Conservation (phyloP, 1,140 invertebrate genomes). For the Aphaenogaster ashmeadi region DNA sequence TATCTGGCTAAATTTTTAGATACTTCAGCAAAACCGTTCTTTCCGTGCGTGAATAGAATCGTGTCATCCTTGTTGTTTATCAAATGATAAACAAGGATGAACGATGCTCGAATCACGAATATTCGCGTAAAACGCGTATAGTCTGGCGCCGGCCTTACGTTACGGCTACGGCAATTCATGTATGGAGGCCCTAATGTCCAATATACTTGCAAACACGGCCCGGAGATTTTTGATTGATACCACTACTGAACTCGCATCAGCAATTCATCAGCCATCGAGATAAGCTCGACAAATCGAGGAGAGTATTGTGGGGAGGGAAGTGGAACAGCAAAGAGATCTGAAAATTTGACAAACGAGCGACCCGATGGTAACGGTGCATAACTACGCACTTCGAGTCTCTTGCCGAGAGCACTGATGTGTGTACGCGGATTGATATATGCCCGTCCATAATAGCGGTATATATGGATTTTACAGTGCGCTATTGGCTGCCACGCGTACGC, state of each 20-base stretch:
- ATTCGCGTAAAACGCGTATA: too few species aligned
- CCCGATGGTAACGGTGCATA: neutral
- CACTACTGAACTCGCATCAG: neutral
- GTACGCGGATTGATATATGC: slow-evolving; percentile 57
- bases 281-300: slow-evolving; percentile 52
- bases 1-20: too few species aligned
- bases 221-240: slow-evolving; percentile 7
- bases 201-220: neutral
- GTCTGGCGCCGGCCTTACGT: too few species aligned
- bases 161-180: too few species aligned
- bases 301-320: neutral
- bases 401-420: slow-evolving; percentile 34
- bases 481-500: slow-evolving; percentile 41
- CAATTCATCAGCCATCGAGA: slow-evolving; percentile 48
- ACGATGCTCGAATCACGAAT: too few species aligned
- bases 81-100: too few species aligned
- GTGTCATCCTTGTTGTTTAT: too few species aligned
- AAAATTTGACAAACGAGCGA: slow-evolving; percentile 44
- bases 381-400: slow-evolving; percentile 41
- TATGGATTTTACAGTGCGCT: slow-evolving; percentile 64
- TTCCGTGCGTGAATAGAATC: too few species aligned
- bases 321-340: slow-evolving; percentile 10
- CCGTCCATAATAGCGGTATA: slow-evolving; percentile 48
- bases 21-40: too few species aligned
- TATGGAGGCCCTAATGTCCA: too few species aligned